phyloP scores from a whole-genome alignment of 1,140 invertebrate species.

The Acromyrmex echinatior region DNA sequence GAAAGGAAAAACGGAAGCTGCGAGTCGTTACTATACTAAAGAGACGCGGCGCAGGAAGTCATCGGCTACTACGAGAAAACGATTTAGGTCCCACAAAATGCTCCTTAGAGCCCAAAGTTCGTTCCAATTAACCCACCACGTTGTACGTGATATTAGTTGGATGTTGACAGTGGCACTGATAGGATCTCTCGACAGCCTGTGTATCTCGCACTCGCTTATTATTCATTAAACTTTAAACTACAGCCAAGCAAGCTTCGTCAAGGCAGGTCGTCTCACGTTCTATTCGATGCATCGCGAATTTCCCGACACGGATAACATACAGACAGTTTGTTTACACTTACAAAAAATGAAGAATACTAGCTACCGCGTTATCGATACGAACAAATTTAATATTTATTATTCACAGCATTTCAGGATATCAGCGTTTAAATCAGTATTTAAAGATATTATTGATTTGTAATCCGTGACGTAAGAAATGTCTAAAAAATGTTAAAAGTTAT shows the following conservation, averaged over 20 bases:
- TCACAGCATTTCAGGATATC: neutral
- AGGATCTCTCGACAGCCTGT: conserved; percentile 81
- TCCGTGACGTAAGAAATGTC: neutral
- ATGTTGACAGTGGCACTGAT: conserved; percentile 85
- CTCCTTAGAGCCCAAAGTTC: conserved; percentile 74
- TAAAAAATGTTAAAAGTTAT: neutral
- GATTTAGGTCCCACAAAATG: conserved; percentile 80
- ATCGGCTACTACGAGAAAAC: conserved; percentile 73
- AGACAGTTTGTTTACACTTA: conserved; percentile 21
- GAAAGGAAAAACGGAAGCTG: neutral
- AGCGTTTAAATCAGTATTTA: neutral
- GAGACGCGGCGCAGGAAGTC: conserved; percentile 22
- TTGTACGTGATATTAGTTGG: conserved; percentile 85
- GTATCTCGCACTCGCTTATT: conserved; percentile 77
- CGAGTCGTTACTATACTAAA: neutral
- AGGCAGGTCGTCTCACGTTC: conserved; percentile 35
- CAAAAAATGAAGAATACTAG: neutral
- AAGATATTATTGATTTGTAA: neutral
- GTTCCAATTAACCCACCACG: conserved; percentile 84
- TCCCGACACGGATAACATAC: conserved; percentile 15
- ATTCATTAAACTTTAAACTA: conserved; percentile 83
- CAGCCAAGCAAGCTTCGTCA: conserved; percentile 57
- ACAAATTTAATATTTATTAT: conserved; percentile 20
- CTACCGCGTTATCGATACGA: neutral
- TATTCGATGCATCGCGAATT: conserved; percentile 34